Evolutionary conservation across 2,113 vertebrate genomes (phyloP), one percentile per base, ranked within the genome.

Genomic region (Jacana jacana): DNA sequence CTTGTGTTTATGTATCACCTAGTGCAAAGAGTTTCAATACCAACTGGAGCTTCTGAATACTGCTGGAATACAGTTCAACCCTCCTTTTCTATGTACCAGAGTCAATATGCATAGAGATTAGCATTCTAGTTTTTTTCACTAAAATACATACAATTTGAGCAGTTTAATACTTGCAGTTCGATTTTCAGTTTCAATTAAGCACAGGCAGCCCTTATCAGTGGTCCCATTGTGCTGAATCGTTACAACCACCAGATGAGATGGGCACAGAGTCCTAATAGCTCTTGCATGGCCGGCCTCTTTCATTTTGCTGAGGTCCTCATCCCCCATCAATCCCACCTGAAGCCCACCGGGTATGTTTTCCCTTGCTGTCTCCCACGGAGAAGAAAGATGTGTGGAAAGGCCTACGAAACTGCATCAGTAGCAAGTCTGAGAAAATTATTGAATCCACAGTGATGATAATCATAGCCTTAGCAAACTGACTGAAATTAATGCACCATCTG

Each of bases 401-500:
- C 46, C 84, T 75, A 27, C 4, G 11, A 90, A 90, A 73, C 37
- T 57, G 81, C 91, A 75, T 42, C 64, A 63, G 52, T 4, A 92
- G 82, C 90, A 85, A 73, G 69, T 51, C 28, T 37, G 86, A 73
- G 78, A 39, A 89, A 94, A 64, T 91, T 85, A 78, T 35, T 88
- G 91, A 95, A 92, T 78, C 83, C 63, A n/a, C 86, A 19, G 89
- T 30, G 89, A 93, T 82, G 84, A 65, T 81, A 89, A 95, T 86
- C 11, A 31, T 18, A 81, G 82, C 84, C 82, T 79, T 61, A 77
- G 90, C 82, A 91, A 93, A 93, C 70, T 81, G 94, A 91, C 66
- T 93, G 95, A 94, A 95, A 97, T 96, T 82, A 96, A 97, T 93
- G 90, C 65, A n/a, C 52, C 93, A 78, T 93, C 95, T 96, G 95